Evolutionary conservation across 2,797 vertebrate genomes (phyloP), one percentile per base, ranked within the genome.

Genomic region (Anomalospiza imberbis): DNA sequence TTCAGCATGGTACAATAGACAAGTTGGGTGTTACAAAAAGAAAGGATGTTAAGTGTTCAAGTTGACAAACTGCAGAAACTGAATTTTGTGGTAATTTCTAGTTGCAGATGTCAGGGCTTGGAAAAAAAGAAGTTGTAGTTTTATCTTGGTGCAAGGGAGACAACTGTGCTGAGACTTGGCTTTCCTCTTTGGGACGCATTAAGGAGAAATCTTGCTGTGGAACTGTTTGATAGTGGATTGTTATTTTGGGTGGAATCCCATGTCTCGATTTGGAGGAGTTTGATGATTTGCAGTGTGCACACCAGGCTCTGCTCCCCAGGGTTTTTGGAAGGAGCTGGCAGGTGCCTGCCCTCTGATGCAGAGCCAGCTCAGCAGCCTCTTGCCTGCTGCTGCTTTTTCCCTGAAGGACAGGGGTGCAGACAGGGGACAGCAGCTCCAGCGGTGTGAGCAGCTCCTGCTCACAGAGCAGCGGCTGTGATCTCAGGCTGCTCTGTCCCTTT

Each of bases 381-480:
- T 66, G 74, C 54, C 77, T 1, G 2, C 53, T 85, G 55, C 85
- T 45, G 42, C 71, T 22, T 13, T 20, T 40, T 10, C 76, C 36
- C 42, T 0, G 1, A 6, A 55, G 67, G 34, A 40, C 2, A 2
- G 10, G 47, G 73, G 70, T 74, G 80, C 8, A 2, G 1, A 1
- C 38, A 20, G n/a, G 31, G 40, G 1, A 48, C 34, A 24, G 44
- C 42, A 65, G 38, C 76, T 24, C 0, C 2, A 9, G 66, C 0
- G 17, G 1, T 12, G 62, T 0, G 3, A 48, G 28, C 29, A 17
- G 47, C 36, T 38, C 32, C 63, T 53, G n/a, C n/a, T n/a, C n/a
- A n/a, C n/a, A n/a, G n/a, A n/a, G n/a, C n/a, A n/a, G n/a, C n/a
- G 72, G 57, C 57, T 5, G 0, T 0, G 0, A 4, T 26, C 82